Percentiles rank a stretch among this genome's conserved stretches.
These are phyloP conservation scores for Netelia virgata DNA, from an alignment of 2,888 invertebrate genomes.

Conservation along the genomic window DNA sequence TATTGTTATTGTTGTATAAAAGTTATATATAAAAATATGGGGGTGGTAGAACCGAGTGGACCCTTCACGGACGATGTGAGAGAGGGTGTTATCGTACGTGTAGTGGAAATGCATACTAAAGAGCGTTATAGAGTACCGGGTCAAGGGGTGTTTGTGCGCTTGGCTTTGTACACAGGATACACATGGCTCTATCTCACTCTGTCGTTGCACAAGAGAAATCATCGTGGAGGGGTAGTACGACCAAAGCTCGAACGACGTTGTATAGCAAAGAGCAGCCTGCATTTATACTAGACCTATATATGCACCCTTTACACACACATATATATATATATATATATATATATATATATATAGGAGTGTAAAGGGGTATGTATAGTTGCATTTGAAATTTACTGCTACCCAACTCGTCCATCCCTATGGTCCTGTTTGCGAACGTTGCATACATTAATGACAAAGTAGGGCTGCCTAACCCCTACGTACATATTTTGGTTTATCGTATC, in stretches of 20 bases:
- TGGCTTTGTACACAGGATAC: conserved; percentile 59
- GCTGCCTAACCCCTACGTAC: background rate
- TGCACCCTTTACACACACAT: background rate
- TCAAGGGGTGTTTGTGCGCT: conserved; percentile 62
- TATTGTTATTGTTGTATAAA: no score
- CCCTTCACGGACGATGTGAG: background rate
- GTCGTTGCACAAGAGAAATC: conserved; percentile 51
- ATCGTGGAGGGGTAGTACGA: conserved; percentile 30
- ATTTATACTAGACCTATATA: background rate
- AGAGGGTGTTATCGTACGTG: conserved; percentile 34
- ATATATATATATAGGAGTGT: background rate
- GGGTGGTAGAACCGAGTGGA: background rate
- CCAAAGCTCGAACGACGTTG: conserved; percentile 16
- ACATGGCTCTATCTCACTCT: conserved; percentile 8
- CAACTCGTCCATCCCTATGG: conserved; percentile 24
- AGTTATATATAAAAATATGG: background rate
- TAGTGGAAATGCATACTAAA: conserved; percentile 29
- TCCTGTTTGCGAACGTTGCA: conserved; percentile 21
- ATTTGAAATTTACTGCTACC: conserved; percentile 44
- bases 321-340: background rate
- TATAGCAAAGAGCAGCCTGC: conserved; percentile 27
- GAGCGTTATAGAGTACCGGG: conserved; percentile 49
- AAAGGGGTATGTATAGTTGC: background rate
- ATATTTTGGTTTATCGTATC: no score
- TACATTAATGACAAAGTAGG: conserved; percentile 29